Evolutionary conservation across 2,113 vertebrate species (phyloP).

Genomic region (Nothoprocta pentlandii): DNA sequence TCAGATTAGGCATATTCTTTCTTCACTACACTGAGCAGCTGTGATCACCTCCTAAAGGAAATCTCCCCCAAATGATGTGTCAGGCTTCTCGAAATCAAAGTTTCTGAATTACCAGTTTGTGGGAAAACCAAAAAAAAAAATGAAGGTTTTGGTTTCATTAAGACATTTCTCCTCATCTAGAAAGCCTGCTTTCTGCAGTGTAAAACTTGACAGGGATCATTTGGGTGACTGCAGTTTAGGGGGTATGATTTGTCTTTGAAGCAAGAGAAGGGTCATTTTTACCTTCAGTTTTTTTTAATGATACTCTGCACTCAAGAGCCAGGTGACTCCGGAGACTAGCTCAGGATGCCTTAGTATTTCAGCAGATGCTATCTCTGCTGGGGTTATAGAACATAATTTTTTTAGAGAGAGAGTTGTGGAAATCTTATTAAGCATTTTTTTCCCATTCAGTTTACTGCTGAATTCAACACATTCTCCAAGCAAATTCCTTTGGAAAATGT

Average conservation of each 20-base stretch:
- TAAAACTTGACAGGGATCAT: not conserved
- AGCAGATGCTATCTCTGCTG: not conserved
- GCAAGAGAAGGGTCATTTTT: not conserved
- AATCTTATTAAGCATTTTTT: not conserved
- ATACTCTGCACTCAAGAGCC: not conserved
- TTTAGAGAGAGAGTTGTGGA: not conserved
- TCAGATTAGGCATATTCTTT: not conserved
- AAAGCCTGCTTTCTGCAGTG: accelerated
- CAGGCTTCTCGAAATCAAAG: not conserved
- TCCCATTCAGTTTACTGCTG: not conserved
- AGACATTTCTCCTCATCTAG: not conserved
- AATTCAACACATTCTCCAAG: not conserved
- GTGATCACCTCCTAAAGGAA: slow-evolving; percentile 26
- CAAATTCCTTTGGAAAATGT: not conserved
- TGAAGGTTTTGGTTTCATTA: not conserved
- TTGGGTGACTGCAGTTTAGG: not conserved
- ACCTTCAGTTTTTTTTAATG: not conserved
- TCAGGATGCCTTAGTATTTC: not conserved
- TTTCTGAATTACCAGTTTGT: not conserved
- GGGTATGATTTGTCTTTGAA: not conserved
- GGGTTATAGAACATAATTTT: not conserved
- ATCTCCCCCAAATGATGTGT: not conserved
- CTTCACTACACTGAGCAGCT: slow-evolving; percentile 15
- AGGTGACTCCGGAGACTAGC: not conserved
- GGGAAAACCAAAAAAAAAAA: not conserved